These are phyloP conservation scores for Lasioglossum oenotherae DNA, from an alignment of 2,888 invertebrate species.

Conservation along the genomic window DNA sequence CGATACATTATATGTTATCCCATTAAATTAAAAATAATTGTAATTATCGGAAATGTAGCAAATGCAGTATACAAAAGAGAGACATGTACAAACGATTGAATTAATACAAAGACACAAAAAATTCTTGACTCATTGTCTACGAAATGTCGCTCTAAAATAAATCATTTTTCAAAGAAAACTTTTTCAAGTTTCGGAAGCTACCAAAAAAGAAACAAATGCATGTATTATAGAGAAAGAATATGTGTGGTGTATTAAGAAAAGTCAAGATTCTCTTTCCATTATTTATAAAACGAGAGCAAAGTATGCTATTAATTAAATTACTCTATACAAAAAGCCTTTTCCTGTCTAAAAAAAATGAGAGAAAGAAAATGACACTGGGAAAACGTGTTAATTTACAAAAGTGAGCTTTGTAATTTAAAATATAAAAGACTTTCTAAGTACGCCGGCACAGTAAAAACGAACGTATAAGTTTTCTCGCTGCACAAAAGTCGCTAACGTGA, in stretches of 20 bases:
- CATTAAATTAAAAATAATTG: not conserved
- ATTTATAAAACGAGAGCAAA: too few relatives aligned
- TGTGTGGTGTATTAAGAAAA: too few relatives aligned
- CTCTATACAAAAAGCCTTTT: not conserved
- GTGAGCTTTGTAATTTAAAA: not conserved
- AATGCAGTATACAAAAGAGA: too few relatives aligned
- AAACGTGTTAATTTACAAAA: not conserved
- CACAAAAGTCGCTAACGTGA: not conserved
- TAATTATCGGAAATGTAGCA: not conserved
- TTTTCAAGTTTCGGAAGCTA: too few relatives aligned
- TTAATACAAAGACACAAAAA: too few relatives aligned
- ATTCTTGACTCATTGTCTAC: too few relatives aligned
- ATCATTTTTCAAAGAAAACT: not conserved
- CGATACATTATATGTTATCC: not conserved
- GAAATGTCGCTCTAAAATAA: too few relatives aligned
- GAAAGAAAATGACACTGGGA: not conserved
- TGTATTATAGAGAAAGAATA: too few relatives aligned
- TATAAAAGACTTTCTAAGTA: not conserved
- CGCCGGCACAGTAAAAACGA: not conserved
- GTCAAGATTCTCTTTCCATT: too few relatives aligned
- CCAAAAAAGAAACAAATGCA: too few relatives aligned
- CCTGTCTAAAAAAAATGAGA: not conserved
- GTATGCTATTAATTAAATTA: too few relatives aligned
- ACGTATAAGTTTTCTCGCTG: not conserved
- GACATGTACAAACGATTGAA: too few relatives aligned